These are phyloP conservation scores for Epiblema foenella DNA, from an alignment of 2,888 invertebrate species.

Conservation along the genomic window DNA sequence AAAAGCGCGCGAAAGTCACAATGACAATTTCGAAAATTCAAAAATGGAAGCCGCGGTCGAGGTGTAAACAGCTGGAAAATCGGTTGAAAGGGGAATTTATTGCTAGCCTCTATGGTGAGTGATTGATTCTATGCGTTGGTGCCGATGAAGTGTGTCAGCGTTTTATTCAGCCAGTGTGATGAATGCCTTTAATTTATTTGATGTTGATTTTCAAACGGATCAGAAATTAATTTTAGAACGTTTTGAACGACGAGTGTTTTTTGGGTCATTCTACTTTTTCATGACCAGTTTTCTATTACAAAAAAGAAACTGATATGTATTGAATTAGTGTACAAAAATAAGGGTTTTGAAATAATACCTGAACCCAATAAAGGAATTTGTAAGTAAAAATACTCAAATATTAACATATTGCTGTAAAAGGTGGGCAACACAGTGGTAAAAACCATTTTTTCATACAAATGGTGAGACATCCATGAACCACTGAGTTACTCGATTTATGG, in stretches of 20 bases:
- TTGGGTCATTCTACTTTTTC: not conserved
- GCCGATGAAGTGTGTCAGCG: constrained; percentile 54
- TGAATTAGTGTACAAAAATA: too few species aligned
- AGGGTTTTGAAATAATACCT: too few species aligned
- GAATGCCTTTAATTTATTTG: constrained; percentile 48
- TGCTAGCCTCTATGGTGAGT: constrained; percentile 55
- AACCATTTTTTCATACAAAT: too few species aligned
- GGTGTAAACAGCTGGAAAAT: constrained; percentile 79
- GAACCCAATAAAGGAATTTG: too few species aligned
- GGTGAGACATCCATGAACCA: too few species aligned
- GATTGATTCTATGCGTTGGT: constrained; percentile 67
- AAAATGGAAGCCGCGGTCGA: constrained; percentile 55
- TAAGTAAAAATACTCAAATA: too few species aligned
- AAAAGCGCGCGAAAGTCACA: constrained; percentile 33
- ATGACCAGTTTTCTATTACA: too few species aligned
- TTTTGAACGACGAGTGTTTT: constrained; percentile 12
- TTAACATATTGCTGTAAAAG: too few species aligned
- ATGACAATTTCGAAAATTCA: constrained; percentile 41
- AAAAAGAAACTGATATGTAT: too few species aligned
- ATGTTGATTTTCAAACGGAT: constrained; percentile 37
- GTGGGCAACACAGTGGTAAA: too few species aligned
- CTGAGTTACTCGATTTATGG: too few species aligned
- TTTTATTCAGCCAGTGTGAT: constrained; percentile 41
- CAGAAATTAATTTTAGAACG: constrained; percentile 40
- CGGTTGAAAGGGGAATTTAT: constrained; percentile 69